Evolutionary conservation across 2,888 invertebrate species (phyloP), one percentile per base, ranked within the genome.

Genomic region (Gymnocheta viridis): DNA sequence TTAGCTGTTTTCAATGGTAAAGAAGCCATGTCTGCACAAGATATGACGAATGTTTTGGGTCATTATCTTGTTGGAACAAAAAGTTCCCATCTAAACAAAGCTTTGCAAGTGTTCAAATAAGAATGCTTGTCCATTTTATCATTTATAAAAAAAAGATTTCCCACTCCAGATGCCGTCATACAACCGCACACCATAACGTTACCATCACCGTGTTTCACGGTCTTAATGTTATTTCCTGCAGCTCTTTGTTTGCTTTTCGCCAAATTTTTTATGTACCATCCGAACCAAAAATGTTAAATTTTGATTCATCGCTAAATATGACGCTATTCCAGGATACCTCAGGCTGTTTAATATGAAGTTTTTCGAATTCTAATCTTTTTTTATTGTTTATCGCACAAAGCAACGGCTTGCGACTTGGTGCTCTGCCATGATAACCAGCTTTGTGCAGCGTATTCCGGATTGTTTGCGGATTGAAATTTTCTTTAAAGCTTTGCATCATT

Each of bases 261-360:
- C 47, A 58, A 66, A 58, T 49, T 77, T 77, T 77, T 58, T n/a
- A 58, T 41, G 77, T 5, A 41, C 66, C 22, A 44, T 77, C 77
- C n/a, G 56, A 77, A 17, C 51, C 62, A 69, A 62, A 60, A 7
- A 62, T n/a, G 10, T 69, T 69, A 17, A 69, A 78, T 22, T 64
- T 64, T 14, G 54, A 79, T n/a, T n/a, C n/a, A n/a, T n/a, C n/a
- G n/a, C n/a, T n/a, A n/a, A n/a, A n/a, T n/a, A n/a, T n/a, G n/a
- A 38, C 38, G 14, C 24, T 27, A 12, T 54, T 54, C 38, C 51
- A 74, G 49, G 51, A 74, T 12, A n/a, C 14, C 19, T 74, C 27
- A 19, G 74, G 51, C 5, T 74, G 60, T 38, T 62, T 54, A 49
- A 72, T 44, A 47, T 44, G 44, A 10, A 19, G 69, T 69, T 47